A percentile compares a stretch with the other conserved stretches of the same genome.
phyloP scores from a whole-genome alignment of 1,140 invertebrate genomes.

The Phortica variegata region DNA sequence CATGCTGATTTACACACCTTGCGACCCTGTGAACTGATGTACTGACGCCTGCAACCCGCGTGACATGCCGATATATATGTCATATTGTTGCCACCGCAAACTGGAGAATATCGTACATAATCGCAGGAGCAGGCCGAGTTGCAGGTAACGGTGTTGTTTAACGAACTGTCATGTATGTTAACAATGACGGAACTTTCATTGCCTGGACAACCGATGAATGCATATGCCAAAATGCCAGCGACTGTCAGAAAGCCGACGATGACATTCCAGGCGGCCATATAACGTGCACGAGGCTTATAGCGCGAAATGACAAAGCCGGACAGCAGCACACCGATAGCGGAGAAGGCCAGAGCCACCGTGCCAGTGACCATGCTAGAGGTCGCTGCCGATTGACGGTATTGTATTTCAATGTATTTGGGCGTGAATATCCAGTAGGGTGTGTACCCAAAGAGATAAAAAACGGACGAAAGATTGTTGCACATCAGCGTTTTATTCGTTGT shows the following conservation, averaged over 20 bases:
- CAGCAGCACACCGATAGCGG: constrained; percentile 69
- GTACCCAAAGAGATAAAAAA: constrained; percentile 72
- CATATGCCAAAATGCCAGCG: constrained; percentile 66
- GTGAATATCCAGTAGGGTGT: constrained; percentile 76
- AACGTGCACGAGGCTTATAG: constrained; percentile 69
- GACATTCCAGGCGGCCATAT: constrained; percentile 73
- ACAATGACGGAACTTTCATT: constrained; percentile 53
- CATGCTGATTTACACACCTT: too few species aligned
- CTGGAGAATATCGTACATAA: constrained; percentile 69
- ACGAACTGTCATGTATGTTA: constrained; percentile 49
- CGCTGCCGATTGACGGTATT: constrained; percentile 72
- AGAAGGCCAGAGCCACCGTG: constrained; percentile 70
- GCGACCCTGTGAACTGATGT: constrained; percentile 41
- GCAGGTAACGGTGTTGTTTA: constrained; percentile 59
- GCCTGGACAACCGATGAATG: constrained; percentile 69
- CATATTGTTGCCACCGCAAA: constrained; percentile 63
- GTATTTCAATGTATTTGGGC: constrained; percentile 76
- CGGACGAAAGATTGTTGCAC: constrained; percentile 68
- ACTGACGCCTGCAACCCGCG: constrained; percentile 64
- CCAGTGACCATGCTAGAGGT: constrained; percentile 66
- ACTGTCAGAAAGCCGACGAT: constrained; percentile 67
- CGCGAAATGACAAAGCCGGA: constrained; percentile 70
- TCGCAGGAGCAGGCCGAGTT: constrained; percentile 68
- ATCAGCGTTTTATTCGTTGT: constrained; percentile 68
- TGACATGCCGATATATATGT: constrained; percentile 73